These are phyloP conservation scores for Samia ricini DNA, from an alignment of 1,140 invertebrate species.

Conservation along the genomic window DNA sequence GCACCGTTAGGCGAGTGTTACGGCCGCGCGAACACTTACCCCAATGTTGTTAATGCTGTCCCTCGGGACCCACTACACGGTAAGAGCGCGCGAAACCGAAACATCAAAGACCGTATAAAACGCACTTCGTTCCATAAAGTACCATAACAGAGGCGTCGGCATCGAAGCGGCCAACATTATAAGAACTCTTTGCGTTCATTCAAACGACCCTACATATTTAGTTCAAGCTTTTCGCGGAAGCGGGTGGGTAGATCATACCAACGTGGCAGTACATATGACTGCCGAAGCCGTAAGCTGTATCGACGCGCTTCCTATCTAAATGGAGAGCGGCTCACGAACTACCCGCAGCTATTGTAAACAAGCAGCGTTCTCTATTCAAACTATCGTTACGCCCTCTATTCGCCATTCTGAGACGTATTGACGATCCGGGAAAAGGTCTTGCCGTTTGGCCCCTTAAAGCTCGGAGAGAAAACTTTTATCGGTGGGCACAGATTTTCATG, in stretches of 20 bases:
- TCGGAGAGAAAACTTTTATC: slow-evolving; percentile 38
- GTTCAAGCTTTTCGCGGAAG: no score
- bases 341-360: slow-evolving; percentile 63
- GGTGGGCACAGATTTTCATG: slow-evolving; percentile 38
- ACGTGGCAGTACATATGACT: slow-evolving; percentile 39
- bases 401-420: slow-evolving; percentile 47
- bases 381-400: slow-evolving; percentile 54
- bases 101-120: slow-evolving; percentile 66
- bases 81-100: slow-evolving; percentile 55
- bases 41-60: slow-evolving; percentile 47
- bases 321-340: slow-evolving; percentile 57
- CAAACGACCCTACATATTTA: slow-evolving; percentile 8
- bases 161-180: slow-evolving; percentile 37
- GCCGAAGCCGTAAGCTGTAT: slow-evolving; percentile 47
- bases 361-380: slow-evolving; percentile 59
- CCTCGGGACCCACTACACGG: slow-evolving; percentile 45
- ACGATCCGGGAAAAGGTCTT: slow-evolving; percentile 47
- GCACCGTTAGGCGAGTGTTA: slow-evolving; percentile 32
- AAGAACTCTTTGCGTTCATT: slow-evolving; percentile 38
- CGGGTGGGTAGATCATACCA: slow-evolving; percentile 20
- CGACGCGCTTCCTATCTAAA: slow-evolving; percentile 59
- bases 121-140: slow-evolving; percentile 63
- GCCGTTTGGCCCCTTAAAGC: slow-evolving; percentile 25
- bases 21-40: slow-evolving; percentile 38
- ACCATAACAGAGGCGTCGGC: slow-evolving; percentile 49